Percentiles rank a stretch among this genome's conserved stretches.
Conservation (phyloP, 2,113 vertebrate species). For the Ranitomeya imitator region DNA sequence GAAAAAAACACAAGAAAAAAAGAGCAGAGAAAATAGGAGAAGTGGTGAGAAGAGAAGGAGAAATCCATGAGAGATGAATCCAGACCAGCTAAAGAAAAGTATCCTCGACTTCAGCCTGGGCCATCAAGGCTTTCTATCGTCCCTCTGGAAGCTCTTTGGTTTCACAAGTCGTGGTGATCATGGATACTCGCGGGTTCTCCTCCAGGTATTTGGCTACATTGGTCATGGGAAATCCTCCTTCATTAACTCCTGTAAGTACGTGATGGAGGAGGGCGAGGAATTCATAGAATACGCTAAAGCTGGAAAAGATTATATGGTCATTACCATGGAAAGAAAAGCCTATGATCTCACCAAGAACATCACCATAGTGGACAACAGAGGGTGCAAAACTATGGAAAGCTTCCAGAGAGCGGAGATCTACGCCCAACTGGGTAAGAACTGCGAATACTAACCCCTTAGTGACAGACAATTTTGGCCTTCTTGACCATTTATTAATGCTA, state of each 20-base stretch:
- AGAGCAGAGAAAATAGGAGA: no score
- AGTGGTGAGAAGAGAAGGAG: no score
- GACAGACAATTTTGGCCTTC: no score
- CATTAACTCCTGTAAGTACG: slow-evolving; percentile 10
- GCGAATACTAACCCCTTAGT: background rate
- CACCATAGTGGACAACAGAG: slow-evolving; percentile 32
- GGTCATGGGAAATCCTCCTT: slow-evolving; percentile 15
- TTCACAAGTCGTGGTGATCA: background rate
- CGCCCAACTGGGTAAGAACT: slow-evolving; percentile 9
- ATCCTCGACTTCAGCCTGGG: background rate
- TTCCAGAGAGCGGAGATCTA: background rate
- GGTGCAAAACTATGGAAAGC: background rate
- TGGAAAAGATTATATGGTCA: no score
- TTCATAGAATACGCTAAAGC: background rate
- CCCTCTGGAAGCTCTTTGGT: no score
- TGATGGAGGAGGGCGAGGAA: background rate
- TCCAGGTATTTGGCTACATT: background rate
- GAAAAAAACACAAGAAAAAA: no score
- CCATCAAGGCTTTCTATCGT: no score
- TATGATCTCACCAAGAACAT: background rate
- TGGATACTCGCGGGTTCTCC: background rate
- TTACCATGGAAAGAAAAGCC: background rate
- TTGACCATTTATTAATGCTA: no score
- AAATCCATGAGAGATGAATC: no score
- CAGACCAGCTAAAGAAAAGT: no score